Evolutionary conservation across 2,888 invertebrate species (phyloP).

Genomic region (Acleris cristana): DNA sequence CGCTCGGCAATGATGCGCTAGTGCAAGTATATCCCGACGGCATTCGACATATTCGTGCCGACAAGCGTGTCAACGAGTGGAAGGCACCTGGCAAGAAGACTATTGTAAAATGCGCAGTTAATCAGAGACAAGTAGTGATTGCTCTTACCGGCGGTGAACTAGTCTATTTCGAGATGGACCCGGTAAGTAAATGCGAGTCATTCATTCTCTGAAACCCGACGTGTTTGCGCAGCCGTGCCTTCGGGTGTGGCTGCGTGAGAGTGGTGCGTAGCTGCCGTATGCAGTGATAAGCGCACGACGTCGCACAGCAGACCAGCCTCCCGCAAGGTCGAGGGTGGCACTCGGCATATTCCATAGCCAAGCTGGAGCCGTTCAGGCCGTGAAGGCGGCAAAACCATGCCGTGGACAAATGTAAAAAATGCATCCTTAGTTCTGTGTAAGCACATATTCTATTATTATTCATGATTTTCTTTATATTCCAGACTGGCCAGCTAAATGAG

Average conservation of each 20-base stretch:
- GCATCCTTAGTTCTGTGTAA: not conserved
- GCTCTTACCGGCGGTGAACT: conserved; percentile 98
- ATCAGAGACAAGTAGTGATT: conserved; percentile 98
- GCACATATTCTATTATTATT: not conserved
- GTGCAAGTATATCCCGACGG: conserved; percentile 99
- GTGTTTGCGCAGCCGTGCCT: conserved; percentile 63
- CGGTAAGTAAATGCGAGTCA: conserved; percentile 86
- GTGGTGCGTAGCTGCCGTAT: conserved; percentile 82
- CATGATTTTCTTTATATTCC: conserved; percentile 52
- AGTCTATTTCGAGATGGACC: conserved; percentile 99
- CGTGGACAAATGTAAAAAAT: conserved; percentile 70
- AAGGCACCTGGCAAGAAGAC: conserved; percentile 98
- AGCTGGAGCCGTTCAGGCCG: conserved; percentile 87
- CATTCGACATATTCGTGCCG: conserved; percentile 98
- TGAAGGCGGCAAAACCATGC: conserved; percentile 89
- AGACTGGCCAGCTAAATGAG: conserved; percentile 99
- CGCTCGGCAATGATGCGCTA: conserved; percentile 98
- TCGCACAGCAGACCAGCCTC: conserved; percentile 85
- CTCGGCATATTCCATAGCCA: conserved; percentile 90
- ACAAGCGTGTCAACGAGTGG: conserved; percentile 99
- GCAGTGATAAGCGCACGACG: conserved; percentile 84
- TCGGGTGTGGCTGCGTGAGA: conserved; percentile 59
- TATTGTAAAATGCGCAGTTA: conserved; percentile 98
- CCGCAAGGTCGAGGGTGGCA: conserved; percentile 79
- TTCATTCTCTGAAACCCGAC: conserved; percentile 51